A percentile compares a stretch with the other conserved stretches of the same genome.
Evolutionary conservation across 1,140 invertebrate genomes (phyloP).

Genomic region (Bombus impatiens): DNA sequence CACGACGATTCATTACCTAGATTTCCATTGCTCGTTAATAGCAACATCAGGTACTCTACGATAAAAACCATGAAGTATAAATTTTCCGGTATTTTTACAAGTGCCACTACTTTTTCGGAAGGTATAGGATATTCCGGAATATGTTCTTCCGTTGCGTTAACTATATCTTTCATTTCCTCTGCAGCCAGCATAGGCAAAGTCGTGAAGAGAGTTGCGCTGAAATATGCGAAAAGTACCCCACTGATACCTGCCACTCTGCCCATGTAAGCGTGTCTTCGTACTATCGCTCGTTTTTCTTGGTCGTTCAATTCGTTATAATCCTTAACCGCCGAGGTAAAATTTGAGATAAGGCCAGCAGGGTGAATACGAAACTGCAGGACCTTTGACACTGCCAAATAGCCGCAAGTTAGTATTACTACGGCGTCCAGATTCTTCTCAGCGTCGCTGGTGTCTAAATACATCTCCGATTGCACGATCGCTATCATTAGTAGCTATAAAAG

Average conservation of each 20-base stretch:
- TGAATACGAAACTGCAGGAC: slow-evolving; percentile 21
- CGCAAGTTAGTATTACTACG: slow-evolving; percentile 4
- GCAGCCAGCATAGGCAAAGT: slow-evolving; percentile 1
- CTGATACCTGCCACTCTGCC: slow-evolving; percentile 8
- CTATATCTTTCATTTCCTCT: not conserved
- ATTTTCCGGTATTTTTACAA: not conserved
- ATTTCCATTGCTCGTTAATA: slow-evolving; percentile 21
- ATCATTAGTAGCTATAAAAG: slow-evolving; percentile 11
- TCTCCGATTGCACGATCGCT: not conserved
- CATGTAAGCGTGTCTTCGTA: slow-evolving; percentile 42
- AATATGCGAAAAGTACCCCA: slow-evolving; percentile 38
- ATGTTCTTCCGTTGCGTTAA: slow-evolving; percentile 2
- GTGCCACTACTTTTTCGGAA: not conserved
- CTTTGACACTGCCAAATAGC: slow-evolving; percentile 39
- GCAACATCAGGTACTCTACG: not conserved
- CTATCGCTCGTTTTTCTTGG: not conserved
- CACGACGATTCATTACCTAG: slow-evolving; percentile 32
- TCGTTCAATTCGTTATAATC: slow-evolving; percentile 39
- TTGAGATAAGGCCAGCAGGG: slow-evolving; percentile 4
- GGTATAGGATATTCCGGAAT: slow-evolving; percentile 28
- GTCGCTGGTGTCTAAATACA: slow-evolving; percentile 36
- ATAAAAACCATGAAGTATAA: not conserved
- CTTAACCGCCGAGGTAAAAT: slow-evolving; percentile 37
- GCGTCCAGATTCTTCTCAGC: slow-evolving; percentile 29
- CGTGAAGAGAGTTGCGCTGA: slow-evolving; percentile 2